Conservation (phyloP, 2,113 vertebrate species). For the Ameiurus melas region DNA sequence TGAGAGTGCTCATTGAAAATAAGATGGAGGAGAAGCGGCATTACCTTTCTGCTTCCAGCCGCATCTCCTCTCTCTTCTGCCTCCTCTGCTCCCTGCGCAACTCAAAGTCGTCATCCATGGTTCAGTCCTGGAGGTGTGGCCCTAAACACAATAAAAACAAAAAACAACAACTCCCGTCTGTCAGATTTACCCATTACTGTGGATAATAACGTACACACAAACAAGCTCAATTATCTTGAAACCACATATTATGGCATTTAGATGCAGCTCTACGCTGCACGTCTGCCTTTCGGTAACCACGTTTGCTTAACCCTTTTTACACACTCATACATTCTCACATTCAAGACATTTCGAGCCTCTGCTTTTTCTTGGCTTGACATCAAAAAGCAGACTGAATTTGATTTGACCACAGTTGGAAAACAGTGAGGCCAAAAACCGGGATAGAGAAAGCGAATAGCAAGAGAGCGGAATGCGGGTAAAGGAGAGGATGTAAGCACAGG, state of each 20-base stretch:
- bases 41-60: slow-evolving; percentile 93
- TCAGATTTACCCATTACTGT: background rate
- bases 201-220: background rate
- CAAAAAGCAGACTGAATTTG: slow-evolving; percentile 45
- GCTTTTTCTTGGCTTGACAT: slow-evolving; percentile 36
- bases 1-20: background rate
- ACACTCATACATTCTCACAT: slow-evolving; percentile 40
- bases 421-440: background rate
- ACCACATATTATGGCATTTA: slow-evolving; percentile 3
- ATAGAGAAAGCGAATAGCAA: background rate
- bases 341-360: slow-evolving; percentile 43
- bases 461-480: slow-evolving; percentile 17
- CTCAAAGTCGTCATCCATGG: slow-evolving; percentile 96
- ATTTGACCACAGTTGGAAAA: slow-evolving; percentile 49
- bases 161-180: background rate
- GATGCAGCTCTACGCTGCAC: background rate
- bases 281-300: slow-evolving; percentile 26
- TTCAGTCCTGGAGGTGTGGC: slow-evolving; percentile 61
- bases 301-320: slow-evolving; percentile 45
- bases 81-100: slow-evolving; percentile 94
- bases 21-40: background rate
- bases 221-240: background rate
- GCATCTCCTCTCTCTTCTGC: slow-evolving; percentile 98
- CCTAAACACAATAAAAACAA: slow-evolving; percentile 15
- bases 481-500: slow-evolving; percentile 59